Percentiles rank a stretch among this genome's conserved stretches.
Evolutionary conservation across 2,113 vertebrate species (phyloP).

Genomic region (Catharus bicknelli): DNA sequence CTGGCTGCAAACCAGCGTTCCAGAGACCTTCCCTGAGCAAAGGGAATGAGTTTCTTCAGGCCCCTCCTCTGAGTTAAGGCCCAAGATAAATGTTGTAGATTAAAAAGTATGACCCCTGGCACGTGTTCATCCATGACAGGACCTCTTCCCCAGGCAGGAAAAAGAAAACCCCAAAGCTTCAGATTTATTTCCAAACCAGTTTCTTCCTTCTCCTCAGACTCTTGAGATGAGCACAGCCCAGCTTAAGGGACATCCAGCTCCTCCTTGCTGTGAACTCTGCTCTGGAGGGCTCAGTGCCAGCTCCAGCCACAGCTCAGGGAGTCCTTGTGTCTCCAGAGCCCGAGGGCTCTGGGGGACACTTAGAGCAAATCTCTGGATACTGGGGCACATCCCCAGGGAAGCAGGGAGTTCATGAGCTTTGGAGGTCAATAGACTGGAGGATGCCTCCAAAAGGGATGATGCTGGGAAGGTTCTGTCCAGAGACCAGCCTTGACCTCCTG

Average conservation of each 20-base stretch:
- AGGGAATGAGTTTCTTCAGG: background rate
- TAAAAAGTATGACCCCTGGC: background rate
- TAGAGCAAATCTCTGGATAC: background rate
- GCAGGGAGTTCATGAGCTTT: background rate
- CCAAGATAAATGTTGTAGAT: background rate
- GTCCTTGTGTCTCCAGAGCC: background rate
- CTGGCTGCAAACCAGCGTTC: background rate
- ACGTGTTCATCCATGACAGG: background rate
- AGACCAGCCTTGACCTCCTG: background rate
- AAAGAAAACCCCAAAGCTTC: background rate
- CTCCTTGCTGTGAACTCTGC: background rate
- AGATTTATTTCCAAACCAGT: background rate
- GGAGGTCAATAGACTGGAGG: background rate
- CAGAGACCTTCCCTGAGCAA: background rate
- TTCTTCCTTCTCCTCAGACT: background rate
- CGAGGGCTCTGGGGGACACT: background rate
- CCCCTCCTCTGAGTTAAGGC: background rate
- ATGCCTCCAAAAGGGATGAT: background rate
- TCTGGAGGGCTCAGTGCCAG: background rate
- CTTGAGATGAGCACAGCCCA: background rate
- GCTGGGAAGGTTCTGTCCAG: background rate
- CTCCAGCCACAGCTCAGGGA: background rate
- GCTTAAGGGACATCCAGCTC: background rate
- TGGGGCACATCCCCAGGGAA: background rate
- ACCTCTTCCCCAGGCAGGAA: background rate